Conservation (phyloP, 1,140 invertebrate genomes). For the Drosophila lacteicornis region DNA sequence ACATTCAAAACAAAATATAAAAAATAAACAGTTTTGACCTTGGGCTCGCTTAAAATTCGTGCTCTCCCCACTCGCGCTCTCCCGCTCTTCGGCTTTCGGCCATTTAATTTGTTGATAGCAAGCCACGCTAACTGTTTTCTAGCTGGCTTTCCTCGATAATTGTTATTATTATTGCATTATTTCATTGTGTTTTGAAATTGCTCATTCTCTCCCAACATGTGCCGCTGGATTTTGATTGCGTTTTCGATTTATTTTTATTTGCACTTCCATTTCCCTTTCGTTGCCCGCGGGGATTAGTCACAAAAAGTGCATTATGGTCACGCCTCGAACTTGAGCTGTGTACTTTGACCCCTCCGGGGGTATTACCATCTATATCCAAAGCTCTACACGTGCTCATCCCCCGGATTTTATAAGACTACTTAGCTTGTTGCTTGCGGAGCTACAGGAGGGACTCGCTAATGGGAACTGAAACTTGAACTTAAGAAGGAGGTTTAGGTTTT, state of each 20-base stretch:
- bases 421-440: constrained; percentile 34
- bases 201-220: constrained; percentile 16
- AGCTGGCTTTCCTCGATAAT: constrained; percentile 60
- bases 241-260: constrained; percentile 19
- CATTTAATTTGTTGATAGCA: constrained; percentile 54
- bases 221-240: constrained; percentile 12
- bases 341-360: constrained; percentile 39
- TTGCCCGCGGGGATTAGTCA: constrained; percentile 19
- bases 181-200: constrained; percentile 71
- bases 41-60: constrained; percentile 60
- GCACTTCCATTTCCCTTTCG: constrained; percentile 29
- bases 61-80: constrained; percentile 44
- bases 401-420: constrained; percentile 42
- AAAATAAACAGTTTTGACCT: constrained; percentile 85
- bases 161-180: constrained; percentile 60
- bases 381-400: constrained; percentile 58
- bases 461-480: not conserved
- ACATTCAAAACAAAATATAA: constrained; percentile 85
- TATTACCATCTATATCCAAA: constrained; percentile 22
- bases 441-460: not conserved
- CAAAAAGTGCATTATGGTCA: constrained; percentile 47
- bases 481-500: too few relatives aligned
- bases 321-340: constrained; percentile 40
- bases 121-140: constrained; percentile 48
- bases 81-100: constrained; percentile 2